These are phyloP conservation scores for Malurus alboscapulatus DNA, from an alignment of 2,113 vertebrate species.

Conservation along the genomic window DNA sequence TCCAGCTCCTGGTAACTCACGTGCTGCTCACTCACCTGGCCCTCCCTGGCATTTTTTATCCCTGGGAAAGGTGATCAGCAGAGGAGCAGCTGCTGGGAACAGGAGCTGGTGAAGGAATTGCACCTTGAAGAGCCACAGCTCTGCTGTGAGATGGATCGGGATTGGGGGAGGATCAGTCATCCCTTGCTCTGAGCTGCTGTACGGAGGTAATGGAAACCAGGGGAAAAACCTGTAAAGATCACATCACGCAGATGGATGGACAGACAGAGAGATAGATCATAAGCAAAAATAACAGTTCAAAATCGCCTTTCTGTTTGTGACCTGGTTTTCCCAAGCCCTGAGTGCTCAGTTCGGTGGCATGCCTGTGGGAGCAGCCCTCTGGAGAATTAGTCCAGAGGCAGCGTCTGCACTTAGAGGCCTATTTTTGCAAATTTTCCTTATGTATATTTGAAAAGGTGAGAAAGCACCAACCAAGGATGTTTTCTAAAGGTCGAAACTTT, in stretches of 20 bases:
- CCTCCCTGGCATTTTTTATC: not conserved
- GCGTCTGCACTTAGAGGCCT: not conserved
- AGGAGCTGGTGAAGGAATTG: not conserved
- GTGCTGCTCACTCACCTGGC: not conserved
- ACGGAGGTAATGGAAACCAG: not conserved
- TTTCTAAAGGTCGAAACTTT: constrained; percentile 38
- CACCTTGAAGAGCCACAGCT: not conserved
- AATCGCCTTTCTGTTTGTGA: not conserved
- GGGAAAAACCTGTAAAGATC: not conserved
- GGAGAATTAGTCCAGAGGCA: not conserved
- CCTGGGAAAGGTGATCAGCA: not conserved
- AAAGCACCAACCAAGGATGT: not conserved
- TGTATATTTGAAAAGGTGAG: constrained; percentile 33
- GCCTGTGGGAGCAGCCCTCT: not conserved
- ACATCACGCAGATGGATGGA: not conserved
- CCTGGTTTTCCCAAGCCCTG: not conserved
- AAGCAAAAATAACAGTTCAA: not conserved
- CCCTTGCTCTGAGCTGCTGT: not conserved
- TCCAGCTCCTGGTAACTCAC: not conserved
- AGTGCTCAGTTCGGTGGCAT: not conserved
- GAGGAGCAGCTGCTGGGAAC: not conserved
- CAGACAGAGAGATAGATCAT: not conserved
- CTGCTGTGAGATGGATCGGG: not conserved
- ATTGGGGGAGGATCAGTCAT: not conserved
- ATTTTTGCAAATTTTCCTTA: constrained; percentile 30